These are phyloP conservation scores for Zophobas atratus DNA, from an alignment of 1,140 invertebrate genomes.

Conservation along the genomic window DNA sequence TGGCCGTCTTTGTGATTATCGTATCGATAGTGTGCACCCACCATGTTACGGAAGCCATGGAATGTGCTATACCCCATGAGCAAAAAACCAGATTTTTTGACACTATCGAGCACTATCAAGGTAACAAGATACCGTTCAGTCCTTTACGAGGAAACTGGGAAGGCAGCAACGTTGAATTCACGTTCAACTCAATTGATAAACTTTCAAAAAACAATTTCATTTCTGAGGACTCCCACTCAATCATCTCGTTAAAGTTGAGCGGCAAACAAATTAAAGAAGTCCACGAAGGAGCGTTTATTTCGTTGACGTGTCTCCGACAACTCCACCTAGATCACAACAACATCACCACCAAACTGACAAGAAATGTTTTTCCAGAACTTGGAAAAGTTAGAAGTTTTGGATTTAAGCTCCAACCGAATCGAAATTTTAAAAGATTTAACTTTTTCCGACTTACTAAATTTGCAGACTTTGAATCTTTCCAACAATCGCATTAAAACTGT, in stretches of 20 bases:
- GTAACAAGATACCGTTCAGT: conserved; percentile 39
- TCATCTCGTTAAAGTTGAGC: conserved; percentile 46
- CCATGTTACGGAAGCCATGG: not conserved
- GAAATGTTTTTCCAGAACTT: conserved; percentile 41
- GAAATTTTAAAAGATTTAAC: not conserved
- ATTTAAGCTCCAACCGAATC: conserved; percentile 44
- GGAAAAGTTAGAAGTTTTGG: conserved; percentile 5
- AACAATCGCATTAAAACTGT: conserved; percentile 24
- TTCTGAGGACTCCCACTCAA: conserved; percentile 42
- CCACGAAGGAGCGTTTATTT: conserved; percentile 45
- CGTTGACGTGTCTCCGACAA: conserved; percentile 45
- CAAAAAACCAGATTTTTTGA: conserved; percentile 37
- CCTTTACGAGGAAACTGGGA: conserved; percentile 1
- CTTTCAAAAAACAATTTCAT: conserved; percentile 50
- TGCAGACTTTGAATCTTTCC: conserved; percentile 37
- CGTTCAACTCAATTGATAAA: conserved; percentile 22
- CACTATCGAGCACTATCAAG: conserved; percentile 42
- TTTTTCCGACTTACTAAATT: conserved; percentile 11
- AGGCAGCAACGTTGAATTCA: conserved; percentile 49
- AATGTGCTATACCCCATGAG: conserved; percentile 24
- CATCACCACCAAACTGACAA: conserved; percentile 40
- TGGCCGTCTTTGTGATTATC: conserved; percentile 1
- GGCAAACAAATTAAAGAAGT: conserved; percentile 46
- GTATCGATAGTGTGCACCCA: not conserved
- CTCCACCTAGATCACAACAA: conserved; percentile 49